Evolutionary conservation across 2,888 invertebrate species (phyloP).

Genomic region (Drosophila robusta): DNA sequence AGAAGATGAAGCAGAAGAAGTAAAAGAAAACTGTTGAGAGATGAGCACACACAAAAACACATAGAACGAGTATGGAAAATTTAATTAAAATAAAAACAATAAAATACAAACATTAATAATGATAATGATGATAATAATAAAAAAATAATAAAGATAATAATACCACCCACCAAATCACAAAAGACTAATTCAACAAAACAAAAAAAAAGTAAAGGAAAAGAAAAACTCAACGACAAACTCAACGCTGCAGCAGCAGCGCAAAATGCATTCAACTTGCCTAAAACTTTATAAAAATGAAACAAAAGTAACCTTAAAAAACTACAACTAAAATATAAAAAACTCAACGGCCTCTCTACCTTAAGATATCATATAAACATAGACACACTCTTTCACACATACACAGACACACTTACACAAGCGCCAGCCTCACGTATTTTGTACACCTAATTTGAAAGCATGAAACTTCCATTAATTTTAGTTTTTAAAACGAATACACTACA

Average conservation of each 20-base stretch:
- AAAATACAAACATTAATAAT: constrained; percentile 12
- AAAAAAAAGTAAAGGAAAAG: constrained; percentile 26
- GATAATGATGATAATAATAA: constrained; percentile 27
- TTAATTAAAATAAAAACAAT: constrained; percentile 19
- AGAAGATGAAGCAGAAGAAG: constrained; percentile 9
- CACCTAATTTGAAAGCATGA: constrained; percentile 30
- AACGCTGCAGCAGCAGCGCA: constrained; percentile 69
- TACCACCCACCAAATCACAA: constrained; percentile 78
- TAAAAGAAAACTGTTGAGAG: constrained; percentile 38
- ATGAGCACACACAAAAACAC: constrained; percentile 9
- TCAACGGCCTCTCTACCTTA: constrained; percentile 64
- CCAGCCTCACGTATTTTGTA: constrained; percentile 27
- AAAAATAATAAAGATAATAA: constrained; percentile 55
- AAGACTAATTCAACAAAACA: constrained; percentile 72
- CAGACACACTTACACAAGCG: constrained; percentile 30
- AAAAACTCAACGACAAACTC: constrained; percentile 56
- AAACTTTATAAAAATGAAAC: constrained; percentile 25
- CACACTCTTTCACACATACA: constrained; percentile 15
- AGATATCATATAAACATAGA: constrained; percentile 42
- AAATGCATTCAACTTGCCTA: constrained; percentile 78
- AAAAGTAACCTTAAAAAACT: constrained; percentile 32
- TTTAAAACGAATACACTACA: constrained; percentile 33
- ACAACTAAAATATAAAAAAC: constrained; percentile 34
- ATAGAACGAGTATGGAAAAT: constrained; percentile 26
- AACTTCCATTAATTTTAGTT: constrained; percentile 76